phyloP scores from a whole-genome alignment of 2,113 vertebrate species.

The Notiomystis cincta region DNA sequence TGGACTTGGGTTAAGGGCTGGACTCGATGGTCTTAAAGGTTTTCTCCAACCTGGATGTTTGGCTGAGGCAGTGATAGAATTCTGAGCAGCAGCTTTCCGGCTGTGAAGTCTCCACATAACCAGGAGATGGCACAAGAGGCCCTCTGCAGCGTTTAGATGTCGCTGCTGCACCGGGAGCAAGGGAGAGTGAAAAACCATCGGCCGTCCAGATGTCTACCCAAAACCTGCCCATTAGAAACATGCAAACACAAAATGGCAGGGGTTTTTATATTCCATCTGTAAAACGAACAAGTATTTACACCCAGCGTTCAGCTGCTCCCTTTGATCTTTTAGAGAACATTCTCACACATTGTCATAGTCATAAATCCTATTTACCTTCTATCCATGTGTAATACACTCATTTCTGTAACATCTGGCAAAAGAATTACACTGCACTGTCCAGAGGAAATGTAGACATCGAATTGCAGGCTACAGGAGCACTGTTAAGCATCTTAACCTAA shows the following conservation, averaged over 20 bases:
- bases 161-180: fast-evolving
- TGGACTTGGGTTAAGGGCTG: neutral
- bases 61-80: too few species aligned
- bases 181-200: neutral
- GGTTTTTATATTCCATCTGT: neutral
- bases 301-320: neutral
- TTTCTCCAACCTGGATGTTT: neutral
- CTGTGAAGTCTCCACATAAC: neutral
- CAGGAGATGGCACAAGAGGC: constrained; percentile 48
- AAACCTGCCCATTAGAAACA: neutral
- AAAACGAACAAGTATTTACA: neutral
- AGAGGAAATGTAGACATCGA: neutral
- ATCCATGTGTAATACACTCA: neutral
- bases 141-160: neutral
- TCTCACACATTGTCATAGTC: neutral
- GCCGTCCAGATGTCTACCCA: neutral
- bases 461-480: neutral
- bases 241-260: neutral
- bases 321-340: neutral
- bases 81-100: neutral
- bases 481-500: neutral
- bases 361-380: neutral
- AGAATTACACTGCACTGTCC: neutral
- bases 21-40: neutral
- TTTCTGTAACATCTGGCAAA: neutral